These are phyloP conservation scores for Diglossa brunneiventris DNA, from an alignment of 2,113 vertebrate species.

Conservation along the genomic window DNA sequence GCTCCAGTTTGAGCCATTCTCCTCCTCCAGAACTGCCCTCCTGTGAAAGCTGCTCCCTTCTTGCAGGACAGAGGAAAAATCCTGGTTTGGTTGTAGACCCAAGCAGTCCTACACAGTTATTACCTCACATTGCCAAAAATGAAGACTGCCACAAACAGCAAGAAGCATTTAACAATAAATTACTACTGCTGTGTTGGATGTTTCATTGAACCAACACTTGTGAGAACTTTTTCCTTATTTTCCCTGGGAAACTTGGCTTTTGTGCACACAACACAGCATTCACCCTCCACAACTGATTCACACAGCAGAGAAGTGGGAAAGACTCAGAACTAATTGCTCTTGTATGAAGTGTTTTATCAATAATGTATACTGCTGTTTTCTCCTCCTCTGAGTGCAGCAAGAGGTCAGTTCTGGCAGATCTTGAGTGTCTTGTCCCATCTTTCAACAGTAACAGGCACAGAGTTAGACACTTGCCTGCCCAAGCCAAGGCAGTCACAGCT, in stretches of 20 bases:
- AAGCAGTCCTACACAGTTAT: background rate
- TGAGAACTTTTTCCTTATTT: background rate
- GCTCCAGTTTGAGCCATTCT: background rate
- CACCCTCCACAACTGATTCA: slow-evolving; percentile 1
- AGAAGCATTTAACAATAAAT: background rate
- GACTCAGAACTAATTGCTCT: background rate
- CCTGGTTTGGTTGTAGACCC: background rate
- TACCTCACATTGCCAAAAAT: background rate
- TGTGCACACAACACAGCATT: background rate
- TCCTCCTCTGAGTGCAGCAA: background rate
- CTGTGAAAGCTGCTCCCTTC: background rate
- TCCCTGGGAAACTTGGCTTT: background rate
- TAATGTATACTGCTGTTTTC: background rate
- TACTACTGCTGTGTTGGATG: background rate
- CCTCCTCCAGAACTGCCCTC: background rate
- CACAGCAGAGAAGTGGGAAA: background rate
- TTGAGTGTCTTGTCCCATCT: background rate
- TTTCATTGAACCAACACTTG: slow-evolving; percentile 7
- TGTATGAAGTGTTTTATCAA: background rate
- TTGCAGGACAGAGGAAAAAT: background rate
- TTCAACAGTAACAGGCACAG: background rate
- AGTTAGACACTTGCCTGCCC: background rate
- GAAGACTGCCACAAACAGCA: background rate
- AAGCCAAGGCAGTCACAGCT: background rate
- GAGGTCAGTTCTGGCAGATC: background rate